Evolutionary conservation across 2,113 vertebrate species (phyloP).

Genomic region (Ictidomys tridecemlineatus): DNA sequence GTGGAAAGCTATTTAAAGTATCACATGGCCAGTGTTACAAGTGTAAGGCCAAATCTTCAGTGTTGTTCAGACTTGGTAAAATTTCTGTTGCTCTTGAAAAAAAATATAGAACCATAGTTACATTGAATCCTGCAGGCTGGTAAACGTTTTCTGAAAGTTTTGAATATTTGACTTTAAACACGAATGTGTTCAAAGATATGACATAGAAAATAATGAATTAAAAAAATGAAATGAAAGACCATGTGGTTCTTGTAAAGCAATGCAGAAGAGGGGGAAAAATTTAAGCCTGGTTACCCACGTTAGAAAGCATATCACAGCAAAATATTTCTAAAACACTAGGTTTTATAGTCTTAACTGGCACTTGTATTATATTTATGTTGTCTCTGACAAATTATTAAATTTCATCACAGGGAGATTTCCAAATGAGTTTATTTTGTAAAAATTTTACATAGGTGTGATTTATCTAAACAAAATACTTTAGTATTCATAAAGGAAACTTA

Average conservation of each 20-base stretch:
- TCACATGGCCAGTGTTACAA: slow-evolving; percentile 59
- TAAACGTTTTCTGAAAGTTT: not conserved
- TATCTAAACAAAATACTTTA: slow-evolving; percentile 22
- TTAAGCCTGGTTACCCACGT: not conserved
- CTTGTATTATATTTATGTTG: not conserved
- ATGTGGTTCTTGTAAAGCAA: not conserved
- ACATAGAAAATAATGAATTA: slow-evolving; percentile 13
- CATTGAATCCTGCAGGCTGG: not conserved
- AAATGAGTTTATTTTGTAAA: not conserved
- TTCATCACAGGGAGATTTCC: slow-evolving; percentile 23
- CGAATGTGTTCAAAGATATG: not conserved
- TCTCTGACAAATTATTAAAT: not conserved
- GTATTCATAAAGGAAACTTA: slow-evolving; percentile 9
- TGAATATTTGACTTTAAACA: slow-evolving; percentile 32
- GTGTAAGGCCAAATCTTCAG: not conserved
- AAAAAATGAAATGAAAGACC: not conserved
- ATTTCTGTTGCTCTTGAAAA: slow-evolving; percentile 8
- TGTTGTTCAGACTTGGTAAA: not conserved
- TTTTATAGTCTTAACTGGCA: not conserved
- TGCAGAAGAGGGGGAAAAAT: not conserved
- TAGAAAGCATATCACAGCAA: slow-evolving; percentile 16
- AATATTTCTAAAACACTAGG: not conserved
- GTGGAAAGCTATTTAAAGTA: slow-evolving; percentile 72
- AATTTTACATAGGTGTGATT: not conserved
- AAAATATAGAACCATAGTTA: slow-evolving; percentile 51